A percentile compares a stretch with the other conserved stretches of the same genome.
phyloP scores from a whole-genome alignment of 2,888 invertebrate species.

The Scaptomyza cyrtandrae region DNA sequence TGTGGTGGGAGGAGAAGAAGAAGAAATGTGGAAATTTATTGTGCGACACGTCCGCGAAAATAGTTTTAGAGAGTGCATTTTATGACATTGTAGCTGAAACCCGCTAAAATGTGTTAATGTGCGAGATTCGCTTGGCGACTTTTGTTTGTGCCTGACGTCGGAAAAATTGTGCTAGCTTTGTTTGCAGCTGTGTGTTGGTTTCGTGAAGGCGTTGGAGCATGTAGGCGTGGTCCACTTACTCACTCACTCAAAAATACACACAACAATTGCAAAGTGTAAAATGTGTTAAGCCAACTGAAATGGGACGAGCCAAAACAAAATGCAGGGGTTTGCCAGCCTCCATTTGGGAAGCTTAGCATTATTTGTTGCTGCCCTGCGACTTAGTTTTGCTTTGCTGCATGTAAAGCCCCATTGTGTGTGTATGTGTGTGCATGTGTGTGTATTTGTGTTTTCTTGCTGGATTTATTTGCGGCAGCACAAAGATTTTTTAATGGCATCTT shows the following conservation, averaged over 20 bases:
- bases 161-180: constrained; percentile 19
- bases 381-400: constrained; percentile 78
- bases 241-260: constrained; percentile 29
- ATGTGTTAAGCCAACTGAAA: constrained; percentile 79
- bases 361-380: constrained; percentile 72
- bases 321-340: constrained; percentile 18
- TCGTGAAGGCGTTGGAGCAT: neutral
- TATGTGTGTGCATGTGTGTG: constrained; percentile 34
- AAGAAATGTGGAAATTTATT: constrained; percentile 53
- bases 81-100: constrained; percentile 39
- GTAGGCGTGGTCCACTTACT: constrained; percentile 37
- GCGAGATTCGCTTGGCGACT: constrained; percentile 60
- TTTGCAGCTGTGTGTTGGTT: constrained; percentile 24
- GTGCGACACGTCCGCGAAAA: constrained; percentile 71
- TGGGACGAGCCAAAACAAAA: constrained; percentile 39
- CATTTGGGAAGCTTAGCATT: constrained; percentile 62
- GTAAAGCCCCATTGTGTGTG: constrained; percentile 63
- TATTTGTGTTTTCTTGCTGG: constrained; percentile 59
- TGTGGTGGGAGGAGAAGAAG: neutral
- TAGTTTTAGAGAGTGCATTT: constrained; percentile 75
- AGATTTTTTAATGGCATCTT: constrained; percentile 80
- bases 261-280: constrained; percentile 80
- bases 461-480: constrained; percentile 79
- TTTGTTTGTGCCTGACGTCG: constrained; percentile 39
- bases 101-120: constrained; percentile 71